A percentile compares a stretch with the other conserved stretches of the same genome.
These are phyloP conservation scores for Drosophila pegasa DNA, from an alignment of 2,888 invertebrate species.

Conservation along the genomic window DNA sequence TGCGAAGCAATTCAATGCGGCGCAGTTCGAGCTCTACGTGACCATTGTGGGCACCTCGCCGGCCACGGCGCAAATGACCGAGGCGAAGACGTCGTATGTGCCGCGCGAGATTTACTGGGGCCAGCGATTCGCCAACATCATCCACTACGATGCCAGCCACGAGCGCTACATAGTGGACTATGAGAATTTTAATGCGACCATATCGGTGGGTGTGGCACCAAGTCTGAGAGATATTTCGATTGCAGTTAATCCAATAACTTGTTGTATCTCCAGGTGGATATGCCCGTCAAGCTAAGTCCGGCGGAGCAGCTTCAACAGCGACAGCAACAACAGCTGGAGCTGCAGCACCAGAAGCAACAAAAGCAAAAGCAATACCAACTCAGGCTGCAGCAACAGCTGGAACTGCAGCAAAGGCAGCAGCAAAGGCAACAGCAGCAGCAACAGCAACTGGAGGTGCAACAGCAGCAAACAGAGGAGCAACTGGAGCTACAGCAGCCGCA, in stretches of 20 bases:
- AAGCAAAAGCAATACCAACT: not conserved
- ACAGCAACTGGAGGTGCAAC: not conserved
- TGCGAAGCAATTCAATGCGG: slow-evolving; percentile 89
- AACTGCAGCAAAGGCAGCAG: not conserved
- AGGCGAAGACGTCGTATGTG: slow-evolving; percentile 91
- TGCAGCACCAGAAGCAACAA: not conserved
- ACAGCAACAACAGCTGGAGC: not conserved
- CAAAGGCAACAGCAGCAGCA: not conserved
- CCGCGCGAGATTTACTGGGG: slow-evolving; percentile 94
- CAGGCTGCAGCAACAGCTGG: not conserved
- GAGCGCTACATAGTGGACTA: slow-evolving; percentile 86
- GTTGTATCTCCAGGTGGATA: slow-evolving; percentile 65
- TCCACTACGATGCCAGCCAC: slow-evolving; percentile 86
- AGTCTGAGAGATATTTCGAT: not conserved
- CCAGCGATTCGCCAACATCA: slow-evolving; percentile 90
- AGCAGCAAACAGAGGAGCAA: not conserved
- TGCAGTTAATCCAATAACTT: not conserved
- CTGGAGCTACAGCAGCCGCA: not conserved
- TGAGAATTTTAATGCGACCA: slow-evolving; percentile 83
- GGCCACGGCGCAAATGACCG: slow-evolving; percentile 90
- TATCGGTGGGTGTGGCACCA: slow-evolving; percentile 67
- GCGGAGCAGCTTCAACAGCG: slow-evolving; percentile 15
- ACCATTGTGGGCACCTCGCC: slow-evolving; percentile 93
- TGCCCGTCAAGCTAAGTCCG: slow-evolving; percentile 43
- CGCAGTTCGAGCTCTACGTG: slow-evolving; percentile 92